phyloP scores from a whole-genome alignment of 2,113 vertebrate genomes.

The Mustela nigripes region DNA sequence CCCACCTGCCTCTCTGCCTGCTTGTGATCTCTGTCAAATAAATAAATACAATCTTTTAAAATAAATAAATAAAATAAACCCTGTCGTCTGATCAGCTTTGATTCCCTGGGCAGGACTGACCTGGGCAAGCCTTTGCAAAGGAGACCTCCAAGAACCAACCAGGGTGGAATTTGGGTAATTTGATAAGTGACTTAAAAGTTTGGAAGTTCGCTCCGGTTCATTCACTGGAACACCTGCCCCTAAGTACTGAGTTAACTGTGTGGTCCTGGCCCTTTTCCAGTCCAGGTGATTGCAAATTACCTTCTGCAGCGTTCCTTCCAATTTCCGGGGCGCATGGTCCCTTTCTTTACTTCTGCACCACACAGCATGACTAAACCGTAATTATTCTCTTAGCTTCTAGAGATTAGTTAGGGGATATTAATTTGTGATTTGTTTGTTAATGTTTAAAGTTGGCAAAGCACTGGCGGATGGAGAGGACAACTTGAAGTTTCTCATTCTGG shows the following conservation, averaged over 20 bases:
- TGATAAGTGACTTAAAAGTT: not conserved
- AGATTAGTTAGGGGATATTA: not conserved
- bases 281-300: not conserved
- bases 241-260: not conserved
- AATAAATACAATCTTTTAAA: no score
- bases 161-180: not conserved
- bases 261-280: not conserved
- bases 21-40: no score
- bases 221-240: not conserved
- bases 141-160: not conserved
- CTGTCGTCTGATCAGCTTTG: not conserved
- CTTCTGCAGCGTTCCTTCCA: not conserved
- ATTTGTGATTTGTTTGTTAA: not conserved
- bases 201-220: not conserved
- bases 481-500: not conserved
- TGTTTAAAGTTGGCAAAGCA: constrained; percentile 16
- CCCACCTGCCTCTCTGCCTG: no score
- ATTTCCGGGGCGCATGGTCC: not conserved
- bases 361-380: not conserved
- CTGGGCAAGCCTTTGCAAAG: not conserved
- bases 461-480: not conserved
- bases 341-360: not conserved
- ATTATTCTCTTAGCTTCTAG: not conserved
- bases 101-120: not conserved
- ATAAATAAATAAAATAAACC: not conserved